These are phyloP conservation scores for Ericerus pela DNA, from an alignment of 1,140 invertebrate genomes.

Conservation along the genomic window DNA sequence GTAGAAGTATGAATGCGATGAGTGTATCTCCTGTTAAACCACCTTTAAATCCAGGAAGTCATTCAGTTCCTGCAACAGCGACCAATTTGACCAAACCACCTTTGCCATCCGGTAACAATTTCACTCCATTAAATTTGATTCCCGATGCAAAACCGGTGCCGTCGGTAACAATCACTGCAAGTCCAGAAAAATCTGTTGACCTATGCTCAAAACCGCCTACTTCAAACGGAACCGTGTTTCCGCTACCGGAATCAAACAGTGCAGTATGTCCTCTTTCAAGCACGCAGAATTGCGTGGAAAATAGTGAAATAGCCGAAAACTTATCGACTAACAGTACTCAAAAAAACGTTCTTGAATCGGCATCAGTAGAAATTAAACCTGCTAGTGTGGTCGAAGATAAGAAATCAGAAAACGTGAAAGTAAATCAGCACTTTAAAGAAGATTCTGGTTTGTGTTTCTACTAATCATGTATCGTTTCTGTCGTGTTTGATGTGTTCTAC, in stretches of 20 bases:
- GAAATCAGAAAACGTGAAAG: background rate
- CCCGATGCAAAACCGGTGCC: background rate
- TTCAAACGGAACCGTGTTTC: background rate
- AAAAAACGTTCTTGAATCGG: too few species aligned
- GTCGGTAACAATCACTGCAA: background rate
- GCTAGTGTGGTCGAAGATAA: background rate
- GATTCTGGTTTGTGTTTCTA: background rate
- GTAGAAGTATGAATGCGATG: constrained; percentile 4
- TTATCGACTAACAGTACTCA: background rate
- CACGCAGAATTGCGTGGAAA: background rate
- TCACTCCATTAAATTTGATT: background rate
- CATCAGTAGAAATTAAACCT: background rate
- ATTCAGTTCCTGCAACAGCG: background rate
- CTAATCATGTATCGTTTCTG: too few species aligned
- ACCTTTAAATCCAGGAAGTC: background rate
- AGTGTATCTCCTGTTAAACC: constrained; percentile 1
- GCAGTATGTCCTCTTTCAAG: background rate
- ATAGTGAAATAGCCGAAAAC: background rate
- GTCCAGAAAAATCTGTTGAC: background rate
- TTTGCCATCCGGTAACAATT: background rate
- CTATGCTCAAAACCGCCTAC: background rate
- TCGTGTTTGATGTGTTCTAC: too few species aligned
- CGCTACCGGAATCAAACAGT: background rate
- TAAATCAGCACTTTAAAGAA: background rate
- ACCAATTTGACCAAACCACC: background rate